These are phyloP conservation scores for Fopius arisanus DNA, from an alignment of 1,140 invertebrate genomes.

Conservation along the genomic window DNA sequence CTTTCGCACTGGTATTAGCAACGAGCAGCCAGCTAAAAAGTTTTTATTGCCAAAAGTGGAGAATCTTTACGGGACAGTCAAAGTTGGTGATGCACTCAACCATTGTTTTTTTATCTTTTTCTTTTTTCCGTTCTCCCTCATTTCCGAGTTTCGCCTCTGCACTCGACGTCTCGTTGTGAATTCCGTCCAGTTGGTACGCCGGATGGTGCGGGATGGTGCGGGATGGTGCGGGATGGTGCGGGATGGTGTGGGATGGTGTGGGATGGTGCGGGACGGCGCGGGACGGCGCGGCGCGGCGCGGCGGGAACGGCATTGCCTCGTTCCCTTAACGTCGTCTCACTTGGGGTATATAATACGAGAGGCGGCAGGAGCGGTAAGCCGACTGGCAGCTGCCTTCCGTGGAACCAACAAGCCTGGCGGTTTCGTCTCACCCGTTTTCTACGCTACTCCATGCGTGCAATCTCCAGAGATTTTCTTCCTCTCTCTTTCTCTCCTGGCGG, in stretches of 20 bases:
- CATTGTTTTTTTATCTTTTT: neutral
- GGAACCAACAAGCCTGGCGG: constrained; percentile 55
- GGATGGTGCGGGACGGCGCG: too few species aligned
- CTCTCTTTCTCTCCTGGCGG: constrained; percentile 25
- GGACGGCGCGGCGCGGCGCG: too few species aligned
- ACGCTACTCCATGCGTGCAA: constrained; percentile 56
- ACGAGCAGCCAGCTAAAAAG: neutral
- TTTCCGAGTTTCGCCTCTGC: constrained; percentile 29
- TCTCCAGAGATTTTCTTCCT: constrained; percentile 52
- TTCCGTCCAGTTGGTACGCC: constrained; percentile 24
- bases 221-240: too few species aligned
- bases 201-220: too few species aligned
- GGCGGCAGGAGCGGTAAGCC: constrained; percentile 49
- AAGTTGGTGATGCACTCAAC: constrained; percentile 35
- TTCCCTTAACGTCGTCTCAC: constrained; percentile 1
- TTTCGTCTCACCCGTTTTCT: constrained; percentile 48
- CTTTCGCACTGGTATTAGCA: too few species aligned
- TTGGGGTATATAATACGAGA: constrained; percentile 51
- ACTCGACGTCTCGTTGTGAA: constrained; percentile 38
- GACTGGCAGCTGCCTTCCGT: constrained; percentile 60
- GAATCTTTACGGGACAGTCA: constrained; percentile 48
- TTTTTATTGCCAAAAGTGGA: constrained; percentile 10
- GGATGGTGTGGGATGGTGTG: too few species aligned
- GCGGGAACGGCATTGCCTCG: constrained; percentile 2
- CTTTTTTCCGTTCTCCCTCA: constrained; percentile 22